These are phyloP conservation scores for Drosophila borealis DNA, from an alignment of 2,888 invertebrate genomes.

Conservation along the genomic window DNA sequence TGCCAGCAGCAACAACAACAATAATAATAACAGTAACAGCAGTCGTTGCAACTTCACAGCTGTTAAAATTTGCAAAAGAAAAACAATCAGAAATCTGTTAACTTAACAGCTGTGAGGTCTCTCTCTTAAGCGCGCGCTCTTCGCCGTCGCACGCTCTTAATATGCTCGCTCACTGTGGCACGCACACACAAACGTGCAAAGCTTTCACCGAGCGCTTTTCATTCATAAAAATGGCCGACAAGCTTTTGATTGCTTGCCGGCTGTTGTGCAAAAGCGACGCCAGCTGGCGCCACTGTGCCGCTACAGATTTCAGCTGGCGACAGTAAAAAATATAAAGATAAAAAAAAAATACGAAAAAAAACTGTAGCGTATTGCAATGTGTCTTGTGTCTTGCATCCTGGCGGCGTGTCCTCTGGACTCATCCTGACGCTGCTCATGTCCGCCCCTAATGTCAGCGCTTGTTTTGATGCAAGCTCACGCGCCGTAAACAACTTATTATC, in stretches of 20 bases:
- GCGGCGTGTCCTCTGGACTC: constrained; percentile 24
- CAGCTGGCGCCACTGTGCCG: constrained; percentile 73
- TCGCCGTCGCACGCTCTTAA: constrained; percentile 2
- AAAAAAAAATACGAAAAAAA: background rate
- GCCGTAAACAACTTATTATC: constrained; percentile 82
- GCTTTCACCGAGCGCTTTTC: constrained; percentile 72
- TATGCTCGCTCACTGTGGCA: constrained; percentile 13
- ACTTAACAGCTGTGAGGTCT: constrained; percentile 35
- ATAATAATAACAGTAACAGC: constrained; percentile 24
- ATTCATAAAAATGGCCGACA: constrained; percentile 75
- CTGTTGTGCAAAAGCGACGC: constrained; percentile 63
- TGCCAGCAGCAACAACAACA: constrained; percentile 23
- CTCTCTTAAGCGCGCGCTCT: constrained; percentile 13
- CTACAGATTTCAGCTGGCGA: constrained; percentile 1
- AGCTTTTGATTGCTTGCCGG: constrained; percentile 62
- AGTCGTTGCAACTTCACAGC: constrained; percentile 51
- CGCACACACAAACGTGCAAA: constrained; percentile 30
- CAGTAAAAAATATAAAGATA: constrained; percentile 12
- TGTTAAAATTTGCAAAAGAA: constrained; percentile 38
- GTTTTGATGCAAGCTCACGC: constrained; percentile 81
- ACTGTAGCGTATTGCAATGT: constrained; percentile 47
- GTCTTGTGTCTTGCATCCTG: constrained; percentile 38
- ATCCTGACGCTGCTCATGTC: constrained; percentile 65
- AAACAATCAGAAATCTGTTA: constrained; percentile 22
- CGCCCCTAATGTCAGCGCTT: constrained; percentile 81